Evolutionary conservation across 1,140 invertebrate genomes (phyloP), one percentile per base, ranked within the genome.

Genomic region (Pomacea maculata): DNA sequence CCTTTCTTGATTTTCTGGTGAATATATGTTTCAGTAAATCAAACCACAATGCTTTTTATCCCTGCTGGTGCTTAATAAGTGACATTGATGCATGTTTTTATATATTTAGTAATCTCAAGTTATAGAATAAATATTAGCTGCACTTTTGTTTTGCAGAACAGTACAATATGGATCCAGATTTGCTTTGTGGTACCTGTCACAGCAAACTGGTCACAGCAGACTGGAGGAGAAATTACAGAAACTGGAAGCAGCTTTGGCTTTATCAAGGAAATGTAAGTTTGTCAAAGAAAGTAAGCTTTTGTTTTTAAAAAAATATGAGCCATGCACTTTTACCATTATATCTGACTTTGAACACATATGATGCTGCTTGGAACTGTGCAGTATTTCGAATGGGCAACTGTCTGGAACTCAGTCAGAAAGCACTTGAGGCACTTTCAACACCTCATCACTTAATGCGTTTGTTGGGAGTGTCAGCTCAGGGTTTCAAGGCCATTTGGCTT

Each of bases 251-350:
- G 79, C 83, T 11, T 29, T 84, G 19, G 75, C 78, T 15, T 72
- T 84, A 71, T 84, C 83, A 29, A 82, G 83, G 52, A 84, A 84
- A 79, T 82, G 83, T 84, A 80, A 70, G 78, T 79, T 54, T n/a
- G 29, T 45, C 83, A 29, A 82, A 81, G 52, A 84, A 84, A 79
- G 83, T 84, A 77, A 70, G 78, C 71, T 54, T n/a, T 45, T 45
- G 34, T 45, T 45, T 45, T 45, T 45, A 45, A 45, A 45, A 45
- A 45, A 45, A 45, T 45, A 45, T 45, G 29, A 17, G 5, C 17
- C 57, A 63, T n/a, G 55, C 15, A 25, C 11, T 45, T 61, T 80
- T 74, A 11, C 61, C 34, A 25, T 54, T 34, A 9, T 61, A 29
- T 61, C 34, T 70, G 21, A 21, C 65, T 79, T 55, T 68, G 9